Conservation (phyloP, 2,888 invertebrate genomes). For the Pristionchus exspectatus region DNA sequence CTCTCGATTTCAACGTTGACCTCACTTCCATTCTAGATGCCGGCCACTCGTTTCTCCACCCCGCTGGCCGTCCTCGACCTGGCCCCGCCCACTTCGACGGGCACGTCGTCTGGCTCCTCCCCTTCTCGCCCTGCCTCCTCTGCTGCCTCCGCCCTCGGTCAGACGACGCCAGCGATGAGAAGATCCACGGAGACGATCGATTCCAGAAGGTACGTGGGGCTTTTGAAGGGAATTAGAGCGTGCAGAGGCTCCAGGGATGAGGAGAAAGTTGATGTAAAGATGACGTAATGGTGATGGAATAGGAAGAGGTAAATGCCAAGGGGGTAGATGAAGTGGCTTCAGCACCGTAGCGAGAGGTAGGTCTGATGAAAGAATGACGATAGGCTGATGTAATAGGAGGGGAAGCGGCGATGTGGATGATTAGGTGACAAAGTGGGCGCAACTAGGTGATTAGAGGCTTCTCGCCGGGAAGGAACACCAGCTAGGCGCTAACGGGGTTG, state of each 20-base stretch:
- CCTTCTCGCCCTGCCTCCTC: background rate
- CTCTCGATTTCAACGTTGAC: background rate
- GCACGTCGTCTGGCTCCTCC: background rate
- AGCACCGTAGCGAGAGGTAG: background rate
- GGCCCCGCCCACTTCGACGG: background rate
- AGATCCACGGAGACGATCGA: constrained; percentile 30
- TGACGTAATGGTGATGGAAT: constrained; percentile 16
- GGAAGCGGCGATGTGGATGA: background rate
- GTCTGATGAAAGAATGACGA: background rate
- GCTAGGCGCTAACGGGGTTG: too few relatives aligned
- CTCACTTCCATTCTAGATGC: constrained; percentile 16
- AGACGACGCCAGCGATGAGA: background rate
- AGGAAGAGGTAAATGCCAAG: background rate
- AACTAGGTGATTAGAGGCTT: background rate
- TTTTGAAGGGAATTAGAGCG: background rate
- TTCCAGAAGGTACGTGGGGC: background rate
- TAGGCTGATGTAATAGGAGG: background rate
- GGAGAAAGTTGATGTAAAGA: background rate
- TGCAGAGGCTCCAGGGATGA: background rate
- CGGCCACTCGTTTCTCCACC: constrained; percentile 35
- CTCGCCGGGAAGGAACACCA: too few relatives aligned
- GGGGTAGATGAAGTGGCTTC: too few relatives aligned
- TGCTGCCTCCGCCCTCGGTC: background rate
- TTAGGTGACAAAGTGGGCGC: background rate
- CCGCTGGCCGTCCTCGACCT: background rate